These are phyloP conservation scores for Etheostoma perlongum DNA, from an alignment of 2,797 vertebrate species.

Conservation along the genomic window DNA sequence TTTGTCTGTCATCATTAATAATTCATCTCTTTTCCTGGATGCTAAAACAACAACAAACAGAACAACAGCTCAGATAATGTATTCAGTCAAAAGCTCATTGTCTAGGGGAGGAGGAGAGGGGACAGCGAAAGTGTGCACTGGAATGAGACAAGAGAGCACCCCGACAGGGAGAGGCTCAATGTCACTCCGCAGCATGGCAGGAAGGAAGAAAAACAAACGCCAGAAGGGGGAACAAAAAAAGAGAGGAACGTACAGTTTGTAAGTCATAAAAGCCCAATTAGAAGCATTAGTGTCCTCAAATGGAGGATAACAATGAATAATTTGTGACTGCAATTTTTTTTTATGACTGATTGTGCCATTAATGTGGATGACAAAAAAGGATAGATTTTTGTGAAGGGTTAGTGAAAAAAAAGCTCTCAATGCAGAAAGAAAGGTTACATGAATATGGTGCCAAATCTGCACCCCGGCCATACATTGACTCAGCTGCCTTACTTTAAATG, in stretches of 20 bases:
- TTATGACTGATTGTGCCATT: constrained; percentile 70
- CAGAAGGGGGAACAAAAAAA: constrained; percentile 58
- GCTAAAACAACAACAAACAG: constrained; percentile 86
- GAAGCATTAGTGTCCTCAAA: constrained; percentile 74
- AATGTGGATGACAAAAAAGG: constrained; percentile 66
- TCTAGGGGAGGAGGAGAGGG: constrained; percentile 75
- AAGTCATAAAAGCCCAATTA: constrained; percentile 84
- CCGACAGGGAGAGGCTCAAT: constrained; percentile 87
- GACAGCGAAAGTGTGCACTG: constrained; percentile 85
- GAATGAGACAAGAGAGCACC: constrained; percentile 87
- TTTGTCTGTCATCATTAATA: constrained; percentile 80
- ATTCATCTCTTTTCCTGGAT: constrained; percentile 80
- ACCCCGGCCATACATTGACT: constrained; percentile 66
- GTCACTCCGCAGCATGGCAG: constrained; percentile 81
- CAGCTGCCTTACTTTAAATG: constrained; percentile 73
- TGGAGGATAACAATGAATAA: constrained; percentile 79
- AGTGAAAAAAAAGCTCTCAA: constrained; percentile 66
- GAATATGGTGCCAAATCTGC: constrained; percentile 57
- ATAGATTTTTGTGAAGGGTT: constrained; percentile 57
- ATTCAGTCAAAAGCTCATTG: constrained; percentile 84
- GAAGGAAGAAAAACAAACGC: constrained; percentile 82
- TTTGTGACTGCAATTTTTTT: constrained; percentile 70
- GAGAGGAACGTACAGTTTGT: constrained; percentile 74
- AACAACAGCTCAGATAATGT: constrained; percentile 86
- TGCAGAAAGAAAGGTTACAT: constrained; percentile 64